Conservation (phyloP, 2,888 invertebrate species). For the Leucophora obtusa region DNA sequence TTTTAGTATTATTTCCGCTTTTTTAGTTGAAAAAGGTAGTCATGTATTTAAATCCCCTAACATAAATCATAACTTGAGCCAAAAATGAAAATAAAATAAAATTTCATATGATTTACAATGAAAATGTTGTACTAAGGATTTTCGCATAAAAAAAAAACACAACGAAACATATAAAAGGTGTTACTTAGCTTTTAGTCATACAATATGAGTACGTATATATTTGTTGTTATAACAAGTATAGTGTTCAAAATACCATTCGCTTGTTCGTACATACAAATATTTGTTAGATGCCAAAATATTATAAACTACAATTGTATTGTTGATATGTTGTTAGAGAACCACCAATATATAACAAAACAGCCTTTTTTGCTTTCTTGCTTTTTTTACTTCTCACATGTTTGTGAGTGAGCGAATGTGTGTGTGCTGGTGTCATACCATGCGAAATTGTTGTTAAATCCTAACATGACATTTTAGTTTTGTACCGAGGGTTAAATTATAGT, state of each 20-base stretch:
- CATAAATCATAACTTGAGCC: conserved; percentile 52
- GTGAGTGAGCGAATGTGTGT: background rate
- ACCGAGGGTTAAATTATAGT: conserved; percentile 37
- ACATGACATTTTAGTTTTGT: conserved; percentile 28
- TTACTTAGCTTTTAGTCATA: conserved; percentile 31
- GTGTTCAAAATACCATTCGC: too few species aligned
- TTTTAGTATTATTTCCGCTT: background rate
- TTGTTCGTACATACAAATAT: background rate
- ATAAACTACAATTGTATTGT: conserved; percentile 1
- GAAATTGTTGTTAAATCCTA: conserved; percentile 43
- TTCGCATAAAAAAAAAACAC: background rate
- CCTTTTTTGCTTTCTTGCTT: background rate
- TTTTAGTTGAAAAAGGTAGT: background rate
- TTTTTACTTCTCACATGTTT: background rate
- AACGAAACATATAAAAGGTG: conserved; percentile 56
- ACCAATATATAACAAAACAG: background rate
- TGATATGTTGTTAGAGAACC: background rate
- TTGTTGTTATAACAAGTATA: too few species aligned
- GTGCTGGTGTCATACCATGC: conserved; percentile 1
- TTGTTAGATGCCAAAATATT: conserved; percentile 2
- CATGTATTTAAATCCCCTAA: conserved; percentile 43
- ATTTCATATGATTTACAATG: background rate
- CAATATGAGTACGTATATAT: background rate
- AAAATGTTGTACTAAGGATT: background rate
- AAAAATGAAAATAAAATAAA: background rate